phyloP scores from a whole-genome alignment of 2,113 vertebrate species.

The Pelusios castaneus region DNA sequence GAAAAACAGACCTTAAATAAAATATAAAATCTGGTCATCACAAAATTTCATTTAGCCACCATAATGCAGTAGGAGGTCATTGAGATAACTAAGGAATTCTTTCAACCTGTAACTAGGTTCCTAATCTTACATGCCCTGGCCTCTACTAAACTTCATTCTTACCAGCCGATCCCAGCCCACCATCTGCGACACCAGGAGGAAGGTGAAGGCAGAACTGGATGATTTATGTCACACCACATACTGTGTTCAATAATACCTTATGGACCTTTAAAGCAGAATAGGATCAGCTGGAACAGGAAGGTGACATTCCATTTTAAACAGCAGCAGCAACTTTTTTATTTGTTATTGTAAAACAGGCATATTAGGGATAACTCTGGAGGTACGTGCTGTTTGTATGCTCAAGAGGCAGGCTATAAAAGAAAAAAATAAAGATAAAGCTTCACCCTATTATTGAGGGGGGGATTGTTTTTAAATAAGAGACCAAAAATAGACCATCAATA shows the following conservation, averaged over 20 bases:
- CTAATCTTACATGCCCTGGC: background rate
- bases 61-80: background rate
- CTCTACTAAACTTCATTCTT: background rate
- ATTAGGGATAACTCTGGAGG: background rate
- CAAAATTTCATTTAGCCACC: background rate
- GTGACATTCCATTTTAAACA: background rate
- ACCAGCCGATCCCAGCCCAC: background rate
- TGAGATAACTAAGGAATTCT: background rate
- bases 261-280: background rate
- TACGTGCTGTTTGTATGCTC: background rate
- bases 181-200: background rate
- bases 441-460: background rate
- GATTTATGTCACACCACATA: background rate
- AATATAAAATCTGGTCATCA: background rate
- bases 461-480: background rate
- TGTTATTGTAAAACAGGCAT: background rate
- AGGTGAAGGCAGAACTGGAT: background rate
- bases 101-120: background rate
- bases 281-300: background rate
- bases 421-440: background rate
- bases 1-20: background rate
- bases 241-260: background rate
- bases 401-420: background rate
- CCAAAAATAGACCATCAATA: background rate
- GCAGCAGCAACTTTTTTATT: background rate